A percentile compares a stretch with the other conserved stretches of the same genome.
These are phyloP conservation scores for Hippopotamus amphibius DNA, from an alignment of 2,113 vertebrate genomes.

Conservation along the genomic window DNA sequence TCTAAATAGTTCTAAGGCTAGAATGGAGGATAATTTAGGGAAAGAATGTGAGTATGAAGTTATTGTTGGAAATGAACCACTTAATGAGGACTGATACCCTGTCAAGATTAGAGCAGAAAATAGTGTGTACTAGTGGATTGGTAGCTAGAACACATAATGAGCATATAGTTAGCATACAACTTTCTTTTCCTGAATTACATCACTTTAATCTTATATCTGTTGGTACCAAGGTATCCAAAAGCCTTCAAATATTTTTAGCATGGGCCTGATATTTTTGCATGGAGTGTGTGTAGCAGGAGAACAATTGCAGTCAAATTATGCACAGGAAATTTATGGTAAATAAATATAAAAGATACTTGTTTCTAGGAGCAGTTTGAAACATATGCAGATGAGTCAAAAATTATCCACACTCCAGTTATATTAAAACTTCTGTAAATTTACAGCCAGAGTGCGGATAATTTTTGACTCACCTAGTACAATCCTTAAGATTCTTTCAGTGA, in stretches of 20 bases:
- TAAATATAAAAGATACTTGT: background rate
- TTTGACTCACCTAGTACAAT: background rate
- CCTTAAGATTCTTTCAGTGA: background rate
- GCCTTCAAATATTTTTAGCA: slow-evolving; percentile 17
- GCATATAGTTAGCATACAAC: background rate
- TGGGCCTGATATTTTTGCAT: background rate
- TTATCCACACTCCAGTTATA: no score
- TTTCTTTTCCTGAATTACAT: background rate
- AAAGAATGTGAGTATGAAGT: background rate
- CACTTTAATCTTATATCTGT: background rate
- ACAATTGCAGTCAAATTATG: background rate
- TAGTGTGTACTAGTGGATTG: background rate
- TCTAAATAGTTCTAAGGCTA: background rate
- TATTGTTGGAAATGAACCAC: background rate
- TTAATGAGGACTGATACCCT: background rate
- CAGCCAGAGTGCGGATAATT: no score
- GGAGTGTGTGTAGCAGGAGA: background rate
- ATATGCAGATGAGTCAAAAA: no score
- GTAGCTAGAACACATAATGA: background rate
- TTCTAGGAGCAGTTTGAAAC: background rate
- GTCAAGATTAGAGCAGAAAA: background rate
- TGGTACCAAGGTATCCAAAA: background rate
- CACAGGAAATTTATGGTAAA: background rate
- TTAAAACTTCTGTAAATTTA: no score
- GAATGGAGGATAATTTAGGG: background rate